These are phyloP conservation scores for Druon quercuslanigerum DNA, from an alignment of 1,140 invertebrate genomes.

Conservation along the genomic window DNA sequence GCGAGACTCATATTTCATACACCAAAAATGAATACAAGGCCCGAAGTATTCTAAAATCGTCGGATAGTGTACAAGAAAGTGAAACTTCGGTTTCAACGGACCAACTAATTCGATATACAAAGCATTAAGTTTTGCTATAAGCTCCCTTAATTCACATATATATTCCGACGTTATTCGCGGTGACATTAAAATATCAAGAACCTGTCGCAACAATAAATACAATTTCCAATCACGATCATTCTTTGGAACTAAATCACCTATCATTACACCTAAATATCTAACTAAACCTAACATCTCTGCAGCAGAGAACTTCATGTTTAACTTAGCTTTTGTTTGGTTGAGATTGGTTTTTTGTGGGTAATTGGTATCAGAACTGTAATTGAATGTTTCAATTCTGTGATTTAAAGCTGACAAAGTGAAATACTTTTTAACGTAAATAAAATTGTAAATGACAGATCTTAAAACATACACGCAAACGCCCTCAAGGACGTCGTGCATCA, in stretches of 20 bases:
- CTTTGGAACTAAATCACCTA: neutral
- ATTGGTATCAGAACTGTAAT: neutral
- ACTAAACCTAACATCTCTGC: slow-evolving; percentile 11
- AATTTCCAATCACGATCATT: slow-evolving; percentile 1
- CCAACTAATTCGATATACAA: neutral
- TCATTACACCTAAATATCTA: neutral
- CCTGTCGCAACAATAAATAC: neutral
- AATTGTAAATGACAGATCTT: slow-evolving; percentile 14
- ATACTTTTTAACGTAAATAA: too few relatives aligned
- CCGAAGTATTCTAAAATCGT: neutral
- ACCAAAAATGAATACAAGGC: too few relatives aligned
- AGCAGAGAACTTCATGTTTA: slow-evolving; percentile 23
- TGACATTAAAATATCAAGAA: slow-evolving; percentile 2
- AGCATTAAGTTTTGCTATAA: too few relatives aligned
- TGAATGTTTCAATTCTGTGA: too few relatives aligned
- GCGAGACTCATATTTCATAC: neutral
- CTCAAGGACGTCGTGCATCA: slow-evolving; percentile 14
- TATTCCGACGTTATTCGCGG: neutral
- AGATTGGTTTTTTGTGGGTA: neutral
- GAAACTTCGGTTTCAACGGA: neutral
- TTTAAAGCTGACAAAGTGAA: neutral
- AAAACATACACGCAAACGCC: slow-evolving; percentile 5
- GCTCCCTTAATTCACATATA: neutral
- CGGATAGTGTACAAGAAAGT: neutral
- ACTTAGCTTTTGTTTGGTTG: neutral